Evolutionary conservation across 2,113 vertebrate species (phyloP).

Genomic region (Benitochromis conjunctus): DNA sequence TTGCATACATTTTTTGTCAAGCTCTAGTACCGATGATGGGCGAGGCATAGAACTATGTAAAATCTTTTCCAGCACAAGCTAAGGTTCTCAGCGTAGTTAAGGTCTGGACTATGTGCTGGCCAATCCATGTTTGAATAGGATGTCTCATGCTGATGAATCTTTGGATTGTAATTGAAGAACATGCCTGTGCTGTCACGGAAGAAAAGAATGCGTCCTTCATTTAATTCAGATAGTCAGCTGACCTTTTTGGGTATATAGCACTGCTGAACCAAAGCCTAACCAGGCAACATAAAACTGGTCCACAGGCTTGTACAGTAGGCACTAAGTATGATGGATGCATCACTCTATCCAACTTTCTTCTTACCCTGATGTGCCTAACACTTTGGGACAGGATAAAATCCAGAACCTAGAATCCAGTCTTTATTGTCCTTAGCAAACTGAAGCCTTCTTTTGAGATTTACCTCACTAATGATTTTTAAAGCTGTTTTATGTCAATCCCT

Average conservation of each 20-base stretch:
- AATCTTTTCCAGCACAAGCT: not conserved
- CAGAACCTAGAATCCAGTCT: too few relatives aligned
- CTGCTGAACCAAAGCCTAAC: not conserved
- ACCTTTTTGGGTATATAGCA: not conserved
- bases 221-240: not conserved
- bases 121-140: not conserved
- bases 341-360: not conserved
- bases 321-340: not conserved
- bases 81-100: not conserved
- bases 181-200: not conserved
- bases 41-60: not conserved
- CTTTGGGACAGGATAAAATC: not conserved
- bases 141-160: not conserved
- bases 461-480: not conserved
- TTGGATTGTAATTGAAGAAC: not conserved
- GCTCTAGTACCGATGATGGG: not conserved
- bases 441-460: not conserved
- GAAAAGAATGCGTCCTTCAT: not conserved
- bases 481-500: not conserved
- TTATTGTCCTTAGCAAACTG: not conserved
- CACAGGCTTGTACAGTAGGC: not conserved
- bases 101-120: not conserved
- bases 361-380: not conserved
- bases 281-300: not conserved
- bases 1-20: not conserved